Percentiles rank a stretch among this genome's conserved stretches.
phyloP scores from a whole-genome alignment of 1,140 invertebrate species.

The Heliconius himera region DNA sequence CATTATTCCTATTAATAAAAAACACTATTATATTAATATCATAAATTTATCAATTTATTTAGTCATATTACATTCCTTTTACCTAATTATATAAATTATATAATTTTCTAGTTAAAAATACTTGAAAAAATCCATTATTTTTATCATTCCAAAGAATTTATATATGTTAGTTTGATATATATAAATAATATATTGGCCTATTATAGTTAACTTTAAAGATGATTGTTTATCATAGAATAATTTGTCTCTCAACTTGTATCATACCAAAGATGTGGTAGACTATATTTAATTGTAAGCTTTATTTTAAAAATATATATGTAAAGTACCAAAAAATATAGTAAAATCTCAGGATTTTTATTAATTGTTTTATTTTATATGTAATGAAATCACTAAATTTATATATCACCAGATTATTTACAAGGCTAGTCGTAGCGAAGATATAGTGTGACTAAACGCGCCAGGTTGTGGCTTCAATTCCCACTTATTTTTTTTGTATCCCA shows the following conservation, averaged over 20 bases:
- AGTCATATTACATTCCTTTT: neutral
- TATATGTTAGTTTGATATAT: neutral
- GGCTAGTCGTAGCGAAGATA: no score
- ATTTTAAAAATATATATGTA: constrained; percentile 7
- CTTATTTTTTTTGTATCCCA: no score
- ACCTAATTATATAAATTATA: neutral
- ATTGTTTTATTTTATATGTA: neutral
- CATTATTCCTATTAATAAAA: neutral
- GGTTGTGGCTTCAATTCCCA: no score
- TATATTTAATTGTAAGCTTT: constrained; percentile 6
- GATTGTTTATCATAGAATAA: neutral
- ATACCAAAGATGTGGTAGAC: neutral
- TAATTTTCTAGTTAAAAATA: neutral
- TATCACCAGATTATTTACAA: no score
- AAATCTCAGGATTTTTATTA: neutral
- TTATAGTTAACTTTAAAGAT: neutral
- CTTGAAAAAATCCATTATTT: neutral
- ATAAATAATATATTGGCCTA: neutral
- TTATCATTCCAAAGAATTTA: neutral
- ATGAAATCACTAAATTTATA: no score
- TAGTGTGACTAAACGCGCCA: no score
- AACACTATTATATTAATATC: neutral
- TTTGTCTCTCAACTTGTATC: neutral
- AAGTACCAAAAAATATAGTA: neutral
- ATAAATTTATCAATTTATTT: neutral